Conservation (phyloP, 2,797 vertebrate genomes). For the Paramormyrops hopkinsi region DNA sequence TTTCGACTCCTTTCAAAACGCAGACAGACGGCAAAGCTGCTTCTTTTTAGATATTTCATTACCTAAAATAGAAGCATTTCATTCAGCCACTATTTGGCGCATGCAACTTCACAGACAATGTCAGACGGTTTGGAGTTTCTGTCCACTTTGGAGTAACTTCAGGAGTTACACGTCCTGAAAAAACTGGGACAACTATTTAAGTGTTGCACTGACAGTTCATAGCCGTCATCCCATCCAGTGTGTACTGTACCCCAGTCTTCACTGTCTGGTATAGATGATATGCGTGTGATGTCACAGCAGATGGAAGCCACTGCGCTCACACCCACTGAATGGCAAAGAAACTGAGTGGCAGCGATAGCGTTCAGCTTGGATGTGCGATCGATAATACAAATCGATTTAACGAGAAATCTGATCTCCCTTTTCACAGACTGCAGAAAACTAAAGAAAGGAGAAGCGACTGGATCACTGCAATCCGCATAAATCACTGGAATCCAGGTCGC, state of each 20-base stretch:
- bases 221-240: no score
- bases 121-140: background rate
- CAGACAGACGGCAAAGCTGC: slow-evolving; percentile 10
- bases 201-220: background rate
- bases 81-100: background rate
- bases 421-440: background rate
- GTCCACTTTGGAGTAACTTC: background rate
- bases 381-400: background rate
- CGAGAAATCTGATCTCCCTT: background rate
- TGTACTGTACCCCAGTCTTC: background rate
- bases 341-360: background rate
- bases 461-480: background rate
- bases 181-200: background rate
- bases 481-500: background rate
- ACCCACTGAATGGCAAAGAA: background rate
- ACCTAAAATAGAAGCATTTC: background rate
- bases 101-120: background rate
- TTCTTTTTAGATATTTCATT: slow-evolving; percentile 14
- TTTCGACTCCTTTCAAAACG: slow-evolving; percentile 13
- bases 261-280: background rate
- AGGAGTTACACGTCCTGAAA: background rate
- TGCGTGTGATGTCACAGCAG: background rate
- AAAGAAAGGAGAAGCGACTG: background rate
- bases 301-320: background rate
- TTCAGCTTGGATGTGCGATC: background rate